Evolutionary conservation across 2,113 vertebrate species (phyloP).

Genomic region (Mobula birostris): DNA sequence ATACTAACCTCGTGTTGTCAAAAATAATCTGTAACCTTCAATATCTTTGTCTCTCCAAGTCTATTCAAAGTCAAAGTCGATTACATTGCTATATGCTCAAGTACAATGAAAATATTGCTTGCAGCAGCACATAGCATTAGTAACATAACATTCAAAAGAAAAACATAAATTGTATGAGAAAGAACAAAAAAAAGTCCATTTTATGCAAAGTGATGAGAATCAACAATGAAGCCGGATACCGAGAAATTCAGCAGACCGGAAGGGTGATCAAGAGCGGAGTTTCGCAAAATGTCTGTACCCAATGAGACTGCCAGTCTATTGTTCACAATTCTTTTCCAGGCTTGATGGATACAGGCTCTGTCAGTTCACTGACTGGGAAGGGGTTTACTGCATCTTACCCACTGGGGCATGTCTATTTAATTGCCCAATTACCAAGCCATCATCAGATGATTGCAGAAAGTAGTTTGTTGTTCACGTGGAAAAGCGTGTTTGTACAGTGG

Average conservation of each 20-base stretch:
- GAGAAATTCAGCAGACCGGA: slow-evolving; percentile 45
- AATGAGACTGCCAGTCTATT: slow-evolving; percentile 56
- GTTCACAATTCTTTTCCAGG: slow-evolving; percentile 59
- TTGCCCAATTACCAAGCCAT: slow-evolving; percentile 23
- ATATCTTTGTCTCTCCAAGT: background rate
- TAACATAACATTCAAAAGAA: too few species aligned
- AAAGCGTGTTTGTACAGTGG: background rate
- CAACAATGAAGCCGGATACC: slow-evolving; percentile 43
- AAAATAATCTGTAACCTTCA: background rate
- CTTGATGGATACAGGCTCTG: slow-evolving; percentile 62
- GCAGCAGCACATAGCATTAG: too few species aligned
- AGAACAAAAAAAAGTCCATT: too few species aligned
- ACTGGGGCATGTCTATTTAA: slow-evolving; percentile 25
- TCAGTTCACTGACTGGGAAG: slow-evolving; percentile 57
- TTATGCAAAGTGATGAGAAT: slow-evolving; percentile 36
- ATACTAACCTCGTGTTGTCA: too few species aligned
- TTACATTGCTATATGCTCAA: too few species aligned
- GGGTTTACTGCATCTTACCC: slow-evolving; percentile 12
- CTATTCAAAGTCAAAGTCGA: too few species aligned
- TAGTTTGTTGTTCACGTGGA: background rate
- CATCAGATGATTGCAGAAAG: slow-evolving; percentile 10
- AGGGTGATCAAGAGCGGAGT: slow-evolving; percentile 51
- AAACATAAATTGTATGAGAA: too few species aligned
- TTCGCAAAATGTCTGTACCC: slow-evolving; percentile 50
- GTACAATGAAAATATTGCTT: too few species aligned